phyloP scores from a whole-genome alignment of 2,113 vertebrate species.

The Corythoichthys haematopterus region DNA sequence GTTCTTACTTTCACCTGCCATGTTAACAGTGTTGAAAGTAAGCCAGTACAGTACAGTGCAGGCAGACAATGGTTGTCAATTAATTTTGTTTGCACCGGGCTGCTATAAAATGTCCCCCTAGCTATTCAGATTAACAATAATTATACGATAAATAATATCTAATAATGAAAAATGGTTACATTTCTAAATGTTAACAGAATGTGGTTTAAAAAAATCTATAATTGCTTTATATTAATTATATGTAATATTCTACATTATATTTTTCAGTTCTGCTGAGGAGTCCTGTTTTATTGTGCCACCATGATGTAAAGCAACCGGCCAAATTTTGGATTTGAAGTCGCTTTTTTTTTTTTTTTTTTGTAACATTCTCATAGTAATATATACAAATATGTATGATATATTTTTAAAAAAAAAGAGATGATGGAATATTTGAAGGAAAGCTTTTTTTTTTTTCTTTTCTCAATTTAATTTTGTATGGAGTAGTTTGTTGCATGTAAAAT shows the following conservation, averaged over 20 bases:
- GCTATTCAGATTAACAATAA: too few species aligned
- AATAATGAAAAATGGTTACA: too few species aligned
- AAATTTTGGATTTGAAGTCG: constrained; percentile 35
- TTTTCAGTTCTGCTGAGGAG: constrained; percentile 71
- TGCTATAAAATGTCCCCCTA: too few species aligned
- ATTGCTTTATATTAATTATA: too few species aligned
- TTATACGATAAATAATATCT: too few species aligned
- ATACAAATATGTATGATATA: not conserved
- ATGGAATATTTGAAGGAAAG: constrained; percentile 47
- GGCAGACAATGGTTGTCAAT: too few species aligned
- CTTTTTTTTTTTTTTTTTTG: constrained; percentile 12
- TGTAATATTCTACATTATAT: constrained; percentile 1
- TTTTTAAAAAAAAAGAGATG: not conserved
- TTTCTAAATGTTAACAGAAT: too few species aligned
- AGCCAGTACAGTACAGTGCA: too few species aligned
- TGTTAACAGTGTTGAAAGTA: too few species aligned
- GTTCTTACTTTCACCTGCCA: too few species aligned
- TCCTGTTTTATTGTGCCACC: constrained; percentile 3
- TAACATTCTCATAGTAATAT: constrained; percentile 30
- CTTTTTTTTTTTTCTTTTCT: constrained; percentile 39
- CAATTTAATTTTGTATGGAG: constrained; percentile 44
- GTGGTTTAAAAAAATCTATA: too few species aligned
- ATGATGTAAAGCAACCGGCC: constrained; percentile 27
- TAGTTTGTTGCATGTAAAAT: constrained; percentile 20
- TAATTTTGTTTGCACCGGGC: too few species aligned